Base-by-base conservation (phyloP, 2,797 vertebrate genomes). In the Anisognathus igniventris region DNA sequence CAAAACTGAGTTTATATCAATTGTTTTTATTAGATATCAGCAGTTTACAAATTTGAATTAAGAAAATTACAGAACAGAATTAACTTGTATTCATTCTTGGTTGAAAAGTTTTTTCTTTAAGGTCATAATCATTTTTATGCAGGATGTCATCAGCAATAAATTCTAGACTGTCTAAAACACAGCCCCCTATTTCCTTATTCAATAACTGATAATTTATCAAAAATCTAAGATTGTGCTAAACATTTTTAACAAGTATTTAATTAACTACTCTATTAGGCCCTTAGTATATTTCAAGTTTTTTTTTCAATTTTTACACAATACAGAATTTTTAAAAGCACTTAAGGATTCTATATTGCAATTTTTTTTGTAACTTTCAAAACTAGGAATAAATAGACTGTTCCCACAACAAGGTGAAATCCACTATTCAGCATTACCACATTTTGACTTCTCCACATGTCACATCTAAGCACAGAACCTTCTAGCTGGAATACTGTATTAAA, bases 91-190 rank as follows among this genome's bases (percentile, higher is more conserved):
- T 95, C 56, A 37, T 84, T 94, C 87, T 94, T 57, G 67, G 66
- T 67, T 85, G 81, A 24, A 57, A 80, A 50, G 47, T 24, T 92
- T 90, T 78, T 68, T 22, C 50, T 93, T 95, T 80, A 57, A 86
- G 75, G 33, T 96, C 71, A 79, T 70, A 66, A 71, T 39, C 15
- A 81, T 93, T 97, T 96, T 77, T 91, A 95, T 86, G 90, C 60
- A 85, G 44, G 74, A 89, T 86, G 68, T 91, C 90, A 92, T 60
- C 81, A 96, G 67, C 71, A 94, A 70, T 92, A 92, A 93, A 80
- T 93, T 83, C 95, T 79, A 90, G 90, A 78, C 90, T 97, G 97
- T 97, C 96, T 97, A 97, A 97, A 98, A 97, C 97, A 98, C 97
- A 98, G 97, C 80, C 94, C 80, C 16, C 68, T 67, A 93, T 87